phyloP scores from a whole-genome alignment of 37 sponge, comb jelly and placozoan genomes.

The Petrosia ficiformis region DNA sequence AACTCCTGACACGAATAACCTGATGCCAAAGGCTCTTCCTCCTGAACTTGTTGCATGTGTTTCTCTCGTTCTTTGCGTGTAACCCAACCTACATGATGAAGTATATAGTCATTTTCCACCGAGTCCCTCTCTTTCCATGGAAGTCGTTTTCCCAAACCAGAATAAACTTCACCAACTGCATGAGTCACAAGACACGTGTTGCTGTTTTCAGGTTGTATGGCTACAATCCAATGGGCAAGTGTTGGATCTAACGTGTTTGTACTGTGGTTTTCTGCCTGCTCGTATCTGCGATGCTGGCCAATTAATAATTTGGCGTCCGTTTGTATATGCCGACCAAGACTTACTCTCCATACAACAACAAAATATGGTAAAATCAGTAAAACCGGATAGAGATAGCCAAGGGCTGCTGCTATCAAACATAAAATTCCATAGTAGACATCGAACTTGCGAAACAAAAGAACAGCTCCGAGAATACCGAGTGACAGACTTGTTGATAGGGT shows the following conservation, averaged over 20 bases:
- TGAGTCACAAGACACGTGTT: conserved; percentile 10
- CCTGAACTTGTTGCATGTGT: conserved; percentile 3
- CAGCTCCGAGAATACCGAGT: too few species aligned
- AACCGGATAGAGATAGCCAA: too few species aligned
- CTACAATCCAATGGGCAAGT: conserved; percentile 1
- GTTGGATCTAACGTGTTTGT: not conserved
- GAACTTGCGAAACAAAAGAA: too few species aligned
- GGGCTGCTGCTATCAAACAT: too few species aligned
- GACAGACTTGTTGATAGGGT: too few species aligned
- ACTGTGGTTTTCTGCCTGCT: not conserved
- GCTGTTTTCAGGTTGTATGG: not conserved
- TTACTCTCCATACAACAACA: not conserved
- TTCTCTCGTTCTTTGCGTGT: conserved; percentile 1
- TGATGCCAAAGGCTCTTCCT: conserved; percentile 26
- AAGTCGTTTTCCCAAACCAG: conserved; percentile 2
- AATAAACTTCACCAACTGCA: conserved; percentile 22
- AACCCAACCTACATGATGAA: conserved; percentile 24
- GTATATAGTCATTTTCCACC: not conserved
- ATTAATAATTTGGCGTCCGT: not conserved
- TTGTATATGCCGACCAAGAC: not conserved
- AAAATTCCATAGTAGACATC: too few species aligned
- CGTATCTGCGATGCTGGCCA: not conserved
- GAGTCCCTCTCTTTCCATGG: not conserved
- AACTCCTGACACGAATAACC: conserved; percentile 31
- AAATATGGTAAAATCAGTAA: not conserved